Evolutionary conservation across 2,113 vertebrate genomes (phyloP).

Genomic region (Ceratotherium simum): DNA sequence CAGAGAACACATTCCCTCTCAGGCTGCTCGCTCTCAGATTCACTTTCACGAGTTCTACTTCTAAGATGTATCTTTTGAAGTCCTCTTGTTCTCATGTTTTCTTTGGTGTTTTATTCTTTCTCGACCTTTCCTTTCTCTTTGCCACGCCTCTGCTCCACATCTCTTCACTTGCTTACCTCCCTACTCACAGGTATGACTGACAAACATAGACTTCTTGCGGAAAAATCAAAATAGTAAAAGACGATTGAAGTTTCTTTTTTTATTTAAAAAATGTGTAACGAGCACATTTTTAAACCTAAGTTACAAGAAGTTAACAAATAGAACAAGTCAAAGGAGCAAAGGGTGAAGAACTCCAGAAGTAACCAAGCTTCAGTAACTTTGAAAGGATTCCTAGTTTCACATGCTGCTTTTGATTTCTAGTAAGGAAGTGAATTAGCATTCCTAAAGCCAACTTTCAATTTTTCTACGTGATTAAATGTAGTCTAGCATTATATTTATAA

Average conservation of each 20-base stretch:
- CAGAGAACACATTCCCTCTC: not conserved
- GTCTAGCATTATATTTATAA: not conserved
- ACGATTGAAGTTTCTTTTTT: not conserved
- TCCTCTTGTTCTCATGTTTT: not conserved
- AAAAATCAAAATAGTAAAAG: slow-evolving; percentile 25
- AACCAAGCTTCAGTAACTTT: not conserved
- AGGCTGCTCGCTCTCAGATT: not conserved
- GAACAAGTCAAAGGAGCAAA: not conserved
- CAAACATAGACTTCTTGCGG: not conserved
- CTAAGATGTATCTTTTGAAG: not conserved
- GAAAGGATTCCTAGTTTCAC: not conserved
- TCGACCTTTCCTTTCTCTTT: not conserved
- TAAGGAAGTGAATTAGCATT: not conserved
- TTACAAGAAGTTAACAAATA: not conserved
- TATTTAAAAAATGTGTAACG: not conserved
- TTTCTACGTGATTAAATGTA: not conserved
- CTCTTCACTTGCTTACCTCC: not conserved
- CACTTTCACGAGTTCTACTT: not conserved
- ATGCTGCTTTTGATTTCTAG: not conserved
- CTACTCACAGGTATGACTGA: not conserved
- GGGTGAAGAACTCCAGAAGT: not conserved
- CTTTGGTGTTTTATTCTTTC: not conserved
- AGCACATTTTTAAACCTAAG: not conserved
- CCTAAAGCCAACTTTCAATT: not conserved
- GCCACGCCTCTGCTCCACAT: fast-evolving